Conservation (phyloP, 2,888 invertebrate genomes). For the Helobdella robusta region DNA sequence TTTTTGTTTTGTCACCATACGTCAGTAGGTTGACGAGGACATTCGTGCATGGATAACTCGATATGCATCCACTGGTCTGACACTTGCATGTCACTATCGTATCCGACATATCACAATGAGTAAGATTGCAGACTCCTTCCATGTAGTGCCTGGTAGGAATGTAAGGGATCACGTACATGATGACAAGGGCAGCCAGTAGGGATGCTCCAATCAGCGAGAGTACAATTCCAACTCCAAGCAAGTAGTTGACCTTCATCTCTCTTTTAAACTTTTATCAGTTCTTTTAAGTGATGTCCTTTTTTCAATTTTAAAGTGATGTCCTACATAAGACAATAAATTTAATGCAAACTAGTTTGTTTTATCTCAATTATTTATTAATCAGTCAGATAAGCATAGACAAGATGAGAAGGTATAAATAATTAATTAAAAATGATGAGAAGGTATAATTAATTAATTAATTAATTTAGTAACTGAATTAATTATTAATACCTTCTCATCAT, state of each 20-base stretch:
- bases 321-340: too few relatives aligned
- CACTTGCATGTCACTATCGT: constrained; percentile 29
- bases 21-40: constrained; percentile 30
- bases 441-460: too few relatives aligned
- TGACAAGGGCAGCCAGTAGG: constrained; percentile 33
- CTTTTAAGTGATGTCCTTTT: too few relatives aligned
- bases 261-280: background rate
- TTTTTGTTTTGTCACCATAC: constrained; percentile 24
- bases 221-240: constrained; percentile 34
- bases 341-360: too few relatives aligned
- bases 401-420: too few relatives aligned
- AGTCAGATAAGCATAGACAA: too few relatives aligned
- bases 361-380: too few relatives aligned
- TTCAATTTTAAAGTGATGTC: too few relatives aligned
- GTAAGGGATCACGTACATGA: constrained; percentile 35
- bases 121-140: constrained; percentile 20
- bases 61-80: constrained; percentile 30
- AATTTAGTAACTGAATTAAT: too few relatives aligned
- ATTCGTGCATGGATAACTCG: constrained; percentile 31
- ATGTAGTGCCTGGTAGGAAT: constrained; percentile 26
- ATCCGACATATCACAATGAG: constrained; percentile 1
- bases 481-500: too few relatives aligned
- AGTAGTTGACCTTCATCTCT: constrained; percentile 29
- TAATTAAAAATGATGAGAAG: too few relatives aligned
- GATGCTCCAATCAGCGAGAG: constrained; percentile 34